Evolutionary conservation across 2,888 invertebrate species (phyloP).

Genomic region (Acanthosepion lycidas): DNA sequence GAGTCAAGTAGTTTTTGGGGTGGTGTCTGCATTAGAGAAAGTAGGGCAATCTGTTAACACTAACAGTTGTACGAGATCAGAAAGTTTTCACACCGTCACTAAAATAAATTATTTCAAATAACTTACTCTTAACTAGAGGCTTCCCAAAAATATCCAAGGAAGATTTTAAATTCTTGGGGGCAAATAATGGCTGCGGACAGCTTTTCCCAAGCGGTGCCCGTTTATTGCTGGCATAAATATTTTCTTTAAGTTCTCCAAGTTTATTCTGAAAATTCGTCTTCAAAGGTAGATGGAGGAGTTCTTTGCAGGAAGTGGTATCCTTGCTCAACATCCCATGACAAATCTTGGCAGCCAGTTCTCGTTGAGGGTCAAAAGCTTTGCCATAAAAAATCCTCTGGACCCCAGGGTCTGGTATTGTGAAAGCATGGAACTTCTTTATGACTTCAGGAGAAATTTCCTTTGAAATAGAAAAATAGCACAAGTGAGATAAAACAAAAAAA

Average conservation of each 20-base stretch:
- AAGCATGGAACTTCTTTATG: constrained; percentile 69
- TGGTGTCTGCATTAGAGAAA: background rate
- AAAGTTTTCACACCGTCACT: background rate
- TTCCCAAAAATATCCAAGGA: background rate
- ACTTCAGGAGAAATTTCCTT: constrained; percentile 71
- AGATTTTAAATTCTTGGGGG: background rate
- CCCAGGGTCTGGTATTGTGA: constrained; percentile 70
- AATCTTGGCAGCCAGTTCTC: constrained; percentile 71
- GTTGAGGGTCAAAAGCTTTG: constrained; percentile 72
- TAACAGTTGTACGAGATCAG: background rate
- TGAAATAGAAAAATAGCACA: constrained; percentile 49
- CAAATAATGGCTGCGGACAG: background rate
- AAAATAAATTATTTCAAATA: background rate
- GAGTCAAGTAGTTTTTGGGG: background rate
- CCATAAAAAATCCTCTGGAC: constrained; percentile 72
- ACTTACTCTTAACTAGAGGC: background rate
- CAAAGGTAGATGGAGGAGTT: constrained; percentile 69
- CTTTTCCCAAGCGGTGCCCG: constrained; percentile 68
- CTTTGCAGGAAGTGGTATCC: constrained; percentile 65
- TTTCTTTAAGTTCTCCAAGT: constrained; percentile 66
- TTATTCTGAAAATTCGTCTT: constrained; percentile 70
- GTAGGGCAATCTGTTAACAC: too few relatives aligned
- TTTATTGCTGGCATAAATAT: constrained; percentile 63
- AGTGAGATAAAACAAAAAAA: background rate
- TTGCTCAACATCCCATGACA: constrained; percentile 70